Evolutionary conservation across 2,888 invertebrate species (phyloP), one percentile per base, ranked within the genome.

Genomic region (Stenichneumon culpator): DNA sequence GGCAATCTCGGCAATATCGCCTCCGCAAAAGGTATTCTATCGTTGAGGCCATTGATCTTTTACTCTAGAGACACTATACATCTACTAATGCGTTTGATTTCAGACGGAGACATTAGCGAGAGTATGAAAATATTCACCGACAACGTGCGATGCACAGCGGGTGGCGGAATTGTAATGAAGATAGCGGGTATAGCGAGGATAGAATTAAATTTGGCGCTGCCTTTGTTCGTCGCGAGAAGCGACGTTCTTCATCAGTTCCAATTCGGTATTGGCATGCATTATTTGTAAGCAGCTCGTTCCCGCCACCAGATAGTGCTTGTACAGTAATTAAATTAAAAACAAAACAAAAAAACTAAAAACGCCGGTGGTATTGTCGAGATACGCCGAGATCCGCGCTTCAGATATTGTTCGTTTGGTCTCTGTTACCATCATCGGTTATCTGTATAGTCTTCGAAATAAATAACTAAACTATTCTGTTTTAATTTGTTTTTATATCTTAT

Each of bases 201-300:
- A 78, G 99, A 99, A 95, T 95, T 99, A 77, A 99, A 99, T 95
- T 98, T 99, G 95, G 97, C 98, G 93, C 94, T 97, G 91, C 99
- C 99, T 60, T 90, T 97, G 78, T 94, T 95, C 68, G 96, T 95
- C 86, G 95, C 95, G 87, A 94, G 95, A 83, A 96, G 95, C 16
- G 98, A 98, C 94, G 95, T 95, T 78, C 94, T 95, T 74, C 95
- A 96, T 86, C 97, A 97, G 63, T 95, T 98, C 89, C 98, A 98
- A 94, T 96, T 98, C 92, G 98, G 98, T 50, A 96, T 98, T 88
- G 98, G 98, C 44, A 95, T 97, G 74, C 96, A 97, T 90, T 98
- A 98, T 94, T 95, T 98, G 88, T 97, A 95, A 95, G 90, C 65
- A 95, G 90, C 65, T 78, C 78, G 54, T 32, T 75, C 82, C 84